These are phyloP conservation scores for Cabera pusaria DNA, from an alignment of 2,888 invertebrate genomes.

Conservation along the genomic window DNA sequence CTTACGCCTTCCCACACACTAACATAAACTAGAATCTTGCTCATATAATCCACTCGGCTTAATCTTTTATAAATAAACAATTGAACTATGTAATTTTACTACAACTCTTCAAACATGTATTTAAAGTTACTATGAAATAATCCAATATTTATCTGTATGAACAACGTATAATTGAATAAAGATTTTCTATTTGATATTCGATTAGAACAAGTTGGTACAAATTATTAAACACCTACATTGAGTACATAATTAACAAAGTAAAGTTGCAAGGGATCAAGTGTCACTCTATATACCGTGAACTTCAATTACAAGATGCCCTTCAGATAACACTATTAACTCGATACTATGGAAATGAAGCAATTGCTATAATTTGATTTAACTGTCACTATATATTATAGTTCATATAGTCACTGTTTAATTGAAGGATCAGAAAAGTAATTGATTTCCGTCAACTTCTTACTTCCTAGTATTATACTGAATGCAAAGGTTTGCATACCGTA, in stretches of 20 bases:
- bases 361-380: conserved; percentile 9
- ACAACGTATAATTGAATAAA: conserved; percentile 19
- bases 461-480: neutral
- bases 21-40: conserved; percentile 17
- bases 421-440: conserved; percentile 1
- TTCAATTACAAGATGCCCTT: conserved; percentile 18
- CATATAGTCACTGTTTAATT: conserved; percentile 7
- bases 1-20: conserved; percentile 23
- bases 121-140: conserved; percentile 8
- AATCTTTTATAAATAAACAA: conserved; percentile 16
- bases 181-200: conserved; percentile 14
- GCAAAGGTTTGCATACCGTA: no score
- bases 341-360: conserved; percentile 17
- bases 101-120: conserved; percentile 11
- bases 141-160: conserved; percentile 11
- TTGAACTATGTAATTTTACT: conserved; percentile 13
- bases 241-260: no score
- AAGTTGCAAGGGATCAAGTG: conserved; percentile 3
- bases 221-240: conserved; percentile 20
- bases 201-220: conserved; percentile 13
- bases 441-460: conserved; percentile 1
- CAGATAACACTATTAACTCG: conserved; percentile 10
- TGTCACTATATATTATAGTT: neutral
- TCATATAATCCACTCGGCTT: conserved; percentile 9
- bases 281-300: conserved; percentile 1